Percentiles rank a stretch among this genome's conserved stretches.
These are phyloP conservation scores for Mantis religiosa DNA, from an alignment of 2,888 invertebrate genomes.

Conservation along the genomic window DNA sequence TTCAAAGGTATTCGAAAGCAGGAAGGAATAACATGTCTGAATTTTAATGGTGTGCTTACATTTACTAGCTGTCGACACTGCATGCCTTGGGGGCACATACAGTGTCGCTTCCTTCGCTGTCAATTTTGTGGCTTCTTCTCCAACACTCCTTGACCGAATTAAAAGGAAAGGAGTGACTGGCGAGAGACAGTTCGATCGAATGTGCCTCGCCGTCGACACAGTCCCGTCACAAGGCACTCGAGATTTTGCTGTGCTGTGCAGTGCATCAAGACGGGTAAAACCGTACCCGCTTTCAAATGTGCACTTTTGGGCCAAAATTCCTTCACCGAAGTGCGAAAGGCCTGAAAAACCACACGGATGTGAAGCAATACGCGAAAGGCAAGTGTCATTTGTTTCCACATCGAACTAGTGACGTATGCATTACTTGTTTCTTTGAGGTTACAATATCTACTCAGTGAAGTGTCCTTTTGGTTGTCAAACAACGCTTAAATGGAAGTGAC, in stretches of 20 bases:
- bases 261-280: not conserved
- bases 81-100: not conserved
- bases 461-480: too few relatives aligned
- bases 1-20: too few relatives aligned
- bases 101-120: not conserved
- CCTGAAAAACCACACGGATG: not conserved
- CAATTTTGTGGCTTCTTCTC: constrained; percentile 1
- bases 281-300: not conserved
- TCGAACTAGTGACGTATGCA: not conserved
- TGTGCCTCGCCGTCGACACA: not conserved
- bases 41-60: not conserved
- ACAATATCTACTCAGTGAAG: too few relatives aligned
- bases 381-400: not conserved
- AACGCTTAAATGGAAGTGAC: too few relatives aligned
- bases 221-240: not conserved
- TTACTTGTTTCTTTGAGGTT: not conserved
- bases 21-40: not conserved
- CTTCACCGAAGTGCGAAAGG: not conserved
- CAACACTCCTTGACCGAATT: constrained; percentile 5
- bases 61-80: not conserved
- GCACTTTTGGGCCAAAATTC: not conserved
- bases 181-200: constrained; percentile 3
- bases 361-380: not conserved
- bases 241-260: not conserved
- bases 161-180: not conserved